These are phyloP conservation scores for Actias luna DNA, from an alignment of 2,888 invertebrate genomes.

Conservation along the genomic window DNA sequence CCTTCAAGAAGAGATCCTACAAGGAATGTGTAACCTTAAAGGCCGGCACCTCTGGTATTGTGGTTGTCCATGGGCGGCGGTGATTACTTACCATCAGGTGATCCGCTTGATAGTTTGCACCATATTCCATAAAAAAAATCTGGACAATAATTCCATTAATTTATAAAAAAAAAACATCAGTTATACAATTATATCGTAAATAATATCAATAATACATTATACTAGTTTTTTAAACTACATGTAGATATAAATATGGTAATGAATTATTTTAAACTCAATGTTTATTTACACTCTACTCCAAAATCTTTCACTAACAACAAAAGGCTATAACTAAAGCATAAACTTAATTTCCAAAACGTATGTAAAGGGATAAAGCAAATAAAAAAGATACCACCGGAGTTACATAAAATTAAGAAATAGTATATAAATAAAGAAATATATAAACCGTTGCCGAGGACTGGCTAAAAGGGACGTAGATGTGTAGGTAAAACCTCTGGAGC, in stretches of 20 bases:
- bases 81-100: no score
- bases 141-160: no score
- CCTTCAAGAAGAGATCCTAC: no score
- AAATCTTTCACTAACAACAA: not conserved
- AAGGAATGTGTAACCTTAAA: no score
- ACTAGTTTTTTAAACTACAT: no score
- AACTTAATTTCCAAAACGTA: not conserved
- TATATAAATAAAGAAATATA: constrained; percentile 55
- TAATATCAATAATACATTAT: no score
- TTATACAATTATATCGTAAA: no score
- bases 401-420: constrained; percentile 57
- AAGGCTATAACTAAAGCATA: not conserved
- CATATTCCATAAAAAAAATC: no score
- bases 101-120: no score
- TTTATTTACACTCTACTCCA: not conserved
- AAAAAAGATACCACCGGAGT: constrained; percentile 31
- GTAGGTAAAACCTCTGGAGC: constrained; percentile 51
- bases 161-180: no score
- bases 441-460: constrained; percentile 55
- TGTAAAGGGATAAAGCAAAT: constrained; percentile 25
- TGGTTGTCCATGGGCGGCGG: no score
- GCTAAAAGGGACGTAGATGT: constrained; percentile 56
- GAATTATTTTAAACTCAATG: not conserved
- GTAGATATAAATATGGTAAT: not conserved
- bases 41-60: no score